These are phyloP conservation scores for Ceryle rudis DNA, from an alignment of 2,797 vertebrate species.

Conservation along the genomic window DNA sequence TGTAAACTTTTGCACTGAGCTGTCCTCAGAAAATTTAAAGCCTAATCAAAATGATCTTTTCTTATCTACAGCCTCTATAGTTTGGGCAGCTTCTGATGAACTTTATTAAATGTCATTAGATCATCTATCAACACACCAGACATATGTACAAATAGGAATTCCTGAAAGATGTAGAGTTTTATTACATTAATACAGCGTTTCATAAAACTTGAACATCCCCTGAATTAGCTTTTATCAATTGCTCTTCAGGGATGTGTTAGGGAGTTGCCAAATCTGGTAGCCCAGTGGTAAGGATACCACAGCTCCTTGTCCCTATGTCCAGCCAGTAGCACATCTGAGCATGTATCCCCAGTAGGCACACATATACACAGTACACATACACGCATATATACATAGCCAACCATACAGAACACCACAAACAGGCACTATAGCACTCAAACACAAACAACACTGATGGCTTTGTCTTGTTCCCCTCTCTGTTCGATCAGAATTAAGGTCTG, in stretches of 20 bases:
- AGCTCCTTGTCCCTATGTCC: not conserved
- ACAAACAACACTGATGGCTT: rapidly evolving
- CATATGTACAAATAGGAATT: not conserved
- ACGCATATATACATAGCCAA: rapidly evolving
- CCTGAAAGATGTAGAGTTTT: not conserved
- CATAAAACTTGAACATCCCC: not conserved
- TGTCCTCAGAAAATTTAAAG: not conserved
- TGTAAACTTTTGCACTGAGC: not conserved
- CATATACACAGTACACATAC: rapidly evolving
- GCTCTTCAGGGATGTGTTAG: not conserved
- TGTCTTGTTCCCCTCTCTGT: not conserved
- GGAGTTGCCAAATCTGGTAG: not conserved
- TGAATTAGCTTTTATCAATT: not conserved
- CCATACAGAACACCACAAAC: not conserved
- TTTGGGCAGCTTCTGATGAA: not conserved
- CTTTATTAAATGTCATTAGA: not conserved
- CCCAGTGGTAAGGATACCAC: not conserved
- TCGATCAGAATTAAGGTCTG: not conserved
- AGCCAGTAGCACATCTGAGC: no score
- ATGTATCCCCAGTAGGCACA: not conserved
- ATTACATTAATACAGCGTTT: not conserved
- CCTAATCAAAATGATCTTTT: not conserved
- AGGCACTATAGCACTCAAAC: not conserved
- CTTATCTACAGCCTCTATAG: not conserved
- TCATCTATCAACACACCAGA: not conserved